Evolutionary conservation across 2,797 vertebrate genomes (phyloP), one percentile per base, ranked within the genome.

Genomic region (Micrastur ruficollis): DNA sequence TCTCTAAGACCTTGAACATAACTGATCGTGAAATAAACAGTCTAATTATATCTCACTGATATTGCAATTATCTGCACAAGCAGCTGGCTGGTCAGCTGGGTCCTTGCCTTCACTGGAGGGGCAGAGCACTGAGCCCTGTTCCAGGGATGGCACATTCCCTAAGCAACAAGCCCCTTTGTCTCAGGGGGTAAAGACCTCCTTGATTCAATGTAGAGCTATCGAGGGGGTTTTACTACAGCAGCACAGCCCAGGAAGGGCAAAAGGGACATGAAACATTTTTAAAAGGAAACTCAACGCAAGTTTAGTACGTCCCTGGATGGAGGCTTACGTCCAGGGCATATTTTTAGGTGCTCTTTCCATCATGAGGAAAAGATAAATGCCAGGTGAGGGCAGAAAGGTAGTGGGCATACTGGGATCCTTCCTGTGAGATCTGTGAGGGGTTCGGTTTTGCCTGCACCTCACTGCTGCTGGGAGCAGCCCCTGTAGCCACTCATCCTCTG

Each of bases 401-500:
- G 4, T 15, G 23, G 12, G 7, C 6, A 11, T 9, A 11, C 46
- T 53, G 31, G 11, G 14, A 70, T 55, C 44, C 47, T 71, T 44
- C 34, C 52, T 12, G 42, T 8, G 38, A 56, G 34, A 19, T 62
- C 40, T 72, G 36, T 5, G 4, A 72, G 36, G 34, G 55, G 19
- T 1, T 34, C 8, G 44, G 66, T 23, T 32, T 46, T 38, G 27
- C 29, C 70, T 49, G 36, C 27, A 40, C 8, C 65, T 86, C 7
- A 0, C 32, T 20, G n/a, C 9, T 36, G 2, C 40, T 2, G 1
- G 19, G n/a, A 90, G 14, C 40, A 36, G 14, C 2, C 12, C 62
- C 66, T 32, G 47, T 0, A 38, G 32, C 31, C 14, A 3, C 20
- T 56, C 26, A 26, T 7, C 26, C n/a, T 40, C 19, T 3, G 6